A percentile compares a stretch with the other conserved stretches of the same genome.
phyloP scores from a whole-genome alignment of 2,888 invertebrate genomes.

The Tillus elongatus region DNA sequence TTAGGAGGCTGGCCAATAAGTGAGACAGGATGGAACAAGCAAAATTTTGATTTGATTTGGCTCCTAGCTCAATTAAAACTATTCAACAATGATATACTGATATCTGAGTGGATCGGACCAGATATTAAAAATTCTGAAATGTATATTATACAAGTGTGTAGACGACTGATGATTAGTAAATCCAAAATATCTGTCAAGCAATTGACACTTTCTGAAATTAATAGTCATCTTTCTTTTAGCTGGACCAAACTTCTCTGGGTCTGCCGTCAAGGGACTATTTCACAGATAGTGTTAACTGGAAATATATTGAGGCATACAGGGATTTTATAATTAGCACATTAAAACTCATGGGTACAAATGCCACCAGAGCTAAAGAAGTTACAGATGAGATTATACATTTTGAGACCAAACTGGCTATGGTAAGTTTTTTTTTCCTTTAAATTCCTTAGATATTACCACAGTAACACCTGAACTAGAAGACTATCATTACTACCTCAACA shows the following conservation, averaged over 20 bases:
- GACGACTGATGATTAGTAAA: too few relatives aligned
- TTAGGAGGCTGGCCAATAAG: slow-evolving; percentile 88
- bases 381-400: slow-evolving; percentile 68
- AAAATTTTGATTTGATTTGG: slow-evolving; percentile 61
- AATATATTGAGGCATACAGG: slow-evolving; percentile 70
- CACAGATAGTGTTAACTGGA: slow-evolving; percentile 54
- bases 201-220: too few relatives aligned
- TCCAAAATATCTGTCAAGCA: too few relatives aligned
- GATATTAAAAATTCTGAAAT: slow-evolving; percentile 89
- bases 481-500: too few relatives aligned
- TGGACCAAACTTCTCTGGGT: slow-evolving; percentile 81
- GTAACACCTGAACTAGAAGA: too few relatives aligned
- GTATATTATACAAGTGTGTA: slow-evolving; percentile 82
- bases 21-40: slow-evolving; percentile 52
- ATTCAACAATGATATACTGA: slow-evolving; percentile 77
- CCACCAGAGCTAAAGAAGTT: slow-evolving; percentile 51
- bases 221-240: too few relatives aligned
- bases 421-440: too few relatives aligned
- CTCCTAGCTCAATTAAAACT: slow-evolving; percentile 65
- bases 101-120: slow-evolving; percentile 83
- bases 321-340: slow-evolving; percentile 66
- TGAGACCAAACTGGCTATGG: slow-evolving; percentile 64
- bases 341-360: slow-evolving; percentile 60
- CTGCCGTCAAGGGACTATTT: slow-evolving; percentile 70
- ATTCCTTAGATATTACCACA: too few relatives aligned